Evolutionary conservation across 2,797 vertebrate genomes (phyloP).

Genomic region (Pipistrellus kuhlii): DNA sequence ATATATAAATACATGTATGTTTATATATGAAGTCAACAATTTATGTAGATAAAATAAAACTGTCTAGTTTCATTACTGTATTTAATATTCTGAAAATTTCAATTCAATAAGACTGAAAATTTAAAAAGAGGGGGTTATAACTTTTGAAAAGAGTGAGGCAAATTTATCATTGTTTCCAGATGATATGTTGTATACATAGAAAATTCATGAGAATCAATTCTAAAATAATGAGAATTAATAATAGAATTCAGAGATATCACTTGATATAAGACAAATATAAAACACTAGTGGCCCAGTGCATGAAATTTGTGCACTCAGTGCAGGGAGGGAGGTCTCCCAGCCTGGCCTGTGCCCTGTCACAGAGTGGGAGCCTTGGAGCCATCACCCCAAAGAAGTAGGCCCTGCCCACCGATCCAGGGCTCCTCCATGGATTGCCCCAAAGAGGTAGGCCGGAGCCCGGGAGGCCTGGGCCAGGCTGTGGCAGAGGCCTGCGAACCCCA

Average conservation of each 20-base stretch:
- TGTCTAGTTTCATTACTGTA: slow-evolving; percentile 53
- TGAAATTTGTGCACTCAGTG: no score
- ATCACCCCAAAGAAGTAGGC: no score
- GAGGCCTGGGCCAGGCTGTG: no score
- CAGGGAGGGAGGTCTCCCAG: no score
- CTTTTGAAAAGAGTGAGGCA: slow-evolving; percentile 40
- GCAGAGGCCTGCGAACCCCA: no score
- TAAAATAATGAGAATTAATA: slow-evolving; percentile 66
- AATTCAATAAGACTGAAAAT: slow-evolving; percentile 50
- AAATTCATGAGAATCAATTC: slow-evolving; percentile 62
- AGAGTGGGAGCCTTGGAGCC: no score
- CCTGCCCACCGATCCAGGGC: no score
- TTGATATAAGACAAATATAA: slow-evolving; percentile 48
- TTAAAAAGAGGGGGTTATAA: neutral
- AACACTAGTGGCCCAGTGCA: neutral
- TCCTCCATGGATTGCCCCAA: no score
- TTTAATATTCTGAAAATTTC: slow-evolving; percentile 65
- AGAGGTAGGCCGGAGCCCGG: no score
- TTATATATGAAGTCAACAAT: slow-evolving; percentile 23
- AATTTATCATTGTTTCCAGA: slow-evolving; percentile 58
- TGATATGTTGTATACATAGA: slow-evolving; percentile 40
- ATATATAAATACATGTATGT: neutral
- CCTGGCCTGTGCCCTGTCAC: no score
- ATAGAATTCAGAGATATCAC: slow-evolving; percentile 28
- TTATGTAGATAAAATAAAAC: slow-evolving; percentile 46